Evolutionary conservation across 2,888 invertebrate species (phyloP).

Genomic region (Aricia artaxerxes): DNA sequence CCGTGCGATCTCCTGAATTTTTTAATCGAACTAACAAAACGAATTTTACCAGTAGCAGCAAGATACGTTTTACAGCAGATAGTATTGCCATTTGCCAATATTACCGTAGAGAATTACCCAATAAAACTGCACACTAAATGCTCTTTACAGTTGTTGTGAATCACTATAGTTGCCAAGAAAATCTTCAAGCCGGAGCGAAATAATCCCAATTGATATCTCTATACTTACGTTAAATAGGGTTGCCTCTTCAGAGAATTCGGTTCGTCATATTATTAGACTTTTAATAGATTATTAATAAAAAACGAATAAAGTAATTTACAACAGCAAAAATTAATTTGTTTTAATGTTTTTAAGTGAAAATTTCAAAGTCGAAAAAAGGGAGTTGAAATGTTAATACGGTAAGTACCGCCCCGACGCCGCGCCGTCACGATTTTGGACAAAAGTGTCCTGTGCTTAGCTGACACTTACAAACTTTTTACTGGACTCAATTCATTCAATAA

Average conservation of each 20-base stretch:
- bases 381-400: too few relatives aligned
- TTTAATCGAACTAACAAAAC: not conserved
- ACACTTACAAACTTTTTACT: too few relatives aligned
- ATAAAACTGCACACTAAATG: constrained; percentile 26
- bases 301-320: too few relatives aligned
- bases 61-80: not conserved
- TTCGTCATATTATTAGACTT: not conserved
- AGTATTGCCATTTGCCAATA: not conserved
- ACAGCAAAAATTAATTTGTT: too few relatives aligned
- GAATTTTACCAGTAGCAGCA: not conserved
- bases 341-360: too few relatives aligned
- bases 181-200: constrained; percentile 64
- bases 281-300: not conserved
- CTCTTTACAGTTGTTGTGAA: constrained; percentile 51
- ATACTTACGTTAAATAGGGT: constrained; percentile 41
- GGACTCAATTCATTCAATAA: too few relatives aligned
- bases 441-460: too few relatives aligned
- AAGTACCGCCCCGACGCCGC: too few relatives aligned
- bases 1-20: not conserved
- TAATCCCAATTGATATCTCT: constrained; percentile 65
- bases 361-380: too few relatives aligned
- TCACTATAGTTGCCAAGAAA: constrained; percentile 54
- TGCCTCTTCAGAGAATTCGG: not conserved
- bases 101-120: constrained; percentile 14
- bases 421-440: too few relatives aligned